Evolutionary conservation across 1,140 invertebrate species (phyloP).

Genomic region (Lordiphosa clarofinis): DNA sequence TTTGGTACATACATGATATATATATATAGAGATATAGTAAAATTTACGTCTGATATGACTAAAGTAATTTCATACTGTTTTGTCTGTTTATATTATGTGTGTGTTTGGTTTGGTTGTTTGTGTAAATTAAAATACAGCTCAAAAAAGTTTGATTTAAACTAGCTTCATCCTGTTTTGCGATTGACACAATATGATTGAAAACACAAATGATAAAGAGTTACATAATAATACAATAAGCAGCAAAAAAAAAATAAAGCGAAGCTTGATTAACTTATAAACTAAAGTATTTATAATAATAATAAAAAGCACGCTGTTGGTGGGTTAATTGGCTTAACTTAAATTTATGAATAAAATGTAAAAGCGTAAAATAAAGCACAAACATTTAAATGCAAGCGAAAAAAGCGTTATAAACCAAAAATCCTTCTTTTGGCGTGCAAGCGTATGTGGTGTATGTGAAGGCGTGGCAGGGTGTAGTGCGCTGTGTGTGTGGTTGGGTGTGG

Average conservation of each 20-base stretch:
- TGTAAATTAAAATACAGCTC: conserved; percentile 11
- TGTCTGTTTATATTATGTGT: conserved; percentile 16
- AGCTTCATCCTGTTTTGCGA: conserved; percentile 46
- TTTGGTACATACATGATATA: conserved; percentile 61
- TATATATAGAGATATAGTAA: conserved; percentile 38
- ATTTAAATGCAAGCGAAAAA: conserved; percentile 19
- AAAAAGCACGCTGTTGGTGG: conserved; percentile 28
- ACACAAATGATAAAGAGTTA: conserved; percentile 9
- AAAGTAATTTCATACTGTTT: conserved; percentile 6
- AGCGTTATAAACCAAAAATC: conserved; percentile 43
- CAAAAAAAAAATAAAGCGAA: conserved; percentile 19
- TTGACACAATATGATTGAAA: conserved; percentile 59
- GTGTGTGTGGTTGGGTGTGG: conserved; percentile 29
- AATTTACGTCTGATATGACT: conserved; percentile 31
- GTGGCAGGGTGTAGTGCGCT: conserved; percentile 23
- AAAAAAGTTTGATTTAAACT: conserved; percentile 13
- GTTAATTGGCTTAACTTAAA: too few relatives aligned
- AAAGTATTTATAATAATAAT: conserved; percentile 36
- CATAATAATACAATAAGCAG: conserved; percentile 4
- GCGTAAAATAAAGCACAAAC: conserved; percentile 24
- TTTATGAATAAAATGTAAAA: conserved; percentile 12
- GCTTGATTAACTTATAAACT: conserved; percentile 11
- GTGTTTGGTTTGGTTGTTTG: conserved; percentile 14
- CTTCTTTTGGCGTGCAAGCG: conserved; percentile 33
- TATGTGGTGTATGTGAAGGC: conserved; percentile 20